Evolutionary conservation across 64 coral and sea anemone species (phyloP).

Genomic region (Montipora sp.): DNA sequence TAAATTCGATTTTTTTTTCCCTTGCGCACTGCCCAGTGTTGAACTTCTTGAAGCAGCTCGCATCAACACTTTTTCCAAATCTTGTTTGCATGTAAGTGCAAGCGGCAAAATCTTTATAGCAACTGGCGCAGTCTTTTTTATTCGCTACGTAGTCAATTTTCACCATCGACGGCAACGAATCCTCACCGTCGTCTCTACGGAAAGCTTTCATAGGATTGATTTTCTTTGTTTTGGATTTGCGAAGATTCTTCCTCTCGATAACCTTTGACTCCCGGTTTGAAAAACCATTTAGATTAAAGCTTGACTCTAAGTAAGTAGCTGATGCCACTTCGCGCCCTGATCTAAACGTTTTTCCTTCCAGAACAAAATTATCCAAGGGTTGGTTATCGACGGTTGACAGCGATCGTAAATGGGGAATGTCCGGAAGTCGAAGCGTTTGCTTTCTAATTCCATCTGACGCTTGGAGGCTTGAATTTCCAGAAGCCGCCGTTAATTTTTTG

Average conservation of each 20-base stretch:
- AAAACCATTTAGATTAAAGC: not conserved
- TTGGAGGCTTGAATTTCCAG: not conserved
- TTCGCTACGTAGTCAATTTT: not conserved
- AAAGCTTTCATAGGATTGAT: not conserved
- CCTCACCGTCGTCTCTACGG: not conserved
- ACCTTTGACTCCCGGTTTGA: not conserved
- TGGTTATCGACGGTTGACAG: slow-evolving; percentile 2
- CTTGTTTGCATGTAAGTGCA: not conserved
- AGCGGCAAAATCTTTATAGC: not conserved
- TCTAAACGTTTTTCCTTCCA: slow-evolving; percentile 10
- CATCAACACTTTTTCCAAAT: slow-evolving; percentile 20
- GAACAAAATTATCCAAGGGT: not conserved
- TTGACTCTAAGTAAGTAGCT: not conserved
- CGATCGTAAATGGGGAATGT: slow-evolving; percentile 2
- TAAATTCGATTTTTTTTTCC: slow-evolving; percentile 13
- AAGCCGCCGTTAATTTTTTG: not conserved
- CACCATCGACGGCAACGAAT: not conserved
- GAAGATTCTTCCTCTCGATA: not conserved
- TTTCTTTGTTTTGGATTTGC: not conserved
- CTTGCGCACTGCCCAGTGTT: not conserved
- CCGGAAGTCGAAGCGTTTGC: slow-evolving; percentile 18
- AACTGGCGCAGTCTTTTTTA: not conserved
- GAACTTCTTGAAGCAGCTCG: not conserved
- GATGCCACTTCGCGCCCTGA: not conserved
- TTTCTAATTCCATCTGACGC: not conserved